phyloP scores from a whole-genome alignment of 2,113 vertebrate genomes.

The Sclerurus mexicanus region DNA sequence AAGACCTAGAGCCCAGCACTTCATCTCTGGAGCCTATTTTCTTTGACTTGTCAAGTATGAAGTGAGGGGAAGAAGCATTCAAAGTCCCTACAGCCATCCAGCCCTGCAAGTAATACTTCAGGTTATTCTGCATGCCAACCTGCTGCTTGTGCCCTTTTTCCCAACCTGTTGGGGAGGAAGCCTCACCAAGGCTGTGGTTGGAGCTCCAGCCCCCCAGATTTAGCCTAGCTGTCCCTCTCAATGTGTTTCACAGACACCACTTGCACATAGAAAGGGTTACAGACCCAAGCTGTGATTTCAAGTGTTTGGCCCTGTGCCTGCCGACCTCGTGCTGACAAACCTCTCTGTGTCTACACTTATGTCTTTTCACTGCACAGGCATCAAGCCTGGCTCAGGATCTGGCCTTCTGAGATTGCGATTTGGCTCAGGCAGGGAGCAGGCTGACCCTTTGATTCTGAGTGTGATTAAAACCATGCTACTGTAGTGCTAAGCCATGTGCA shows the following conservation, averaged over 20 bases:
- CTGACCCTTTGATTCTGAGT: conserved; percentile 56
- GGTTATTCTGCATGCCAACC: not conserved
- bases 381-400: conserved; percentile 19
- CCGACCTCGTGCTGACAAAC: conserved; percentile 37
- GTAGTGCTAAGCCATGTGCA: conserved; percentile 38
- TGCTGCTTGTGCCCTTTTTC: not conserved
- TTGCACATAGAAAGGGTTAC: not conserved
- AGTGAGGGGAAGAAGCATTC: not conserved
- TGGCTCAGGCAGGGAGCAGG: conserved; percentile 50
- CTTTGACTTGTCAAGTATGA: not conserved
- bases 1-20: not conserved
- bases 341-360: not conserved
- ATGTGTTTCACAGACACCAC: fast-evolving
- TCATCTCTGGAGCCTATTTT: not conserved
- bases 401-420: conserved; percentile 38
- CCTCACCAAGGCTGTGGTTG: not conserved
- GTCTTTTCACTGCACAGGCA: conserved; percentile 9
- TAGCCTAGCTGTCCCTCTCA: not conserved
- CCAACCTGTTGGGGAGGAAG: not conserved
- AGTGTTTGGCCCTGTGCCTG: conserved; percentile 30
- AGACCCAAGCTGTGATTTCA: not conserved
- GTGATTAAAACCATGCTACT: conserved; percentile 61
- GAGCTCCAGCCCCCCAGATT: fast-evolving
- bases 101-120: not conserved
- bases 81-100: not conserved